These are phyloP conservation scores for Hippasteria phrygiana DNA, from an alignment of 53 echinoderm and acorn worm species.

Conservation along the genomic window DNA sequence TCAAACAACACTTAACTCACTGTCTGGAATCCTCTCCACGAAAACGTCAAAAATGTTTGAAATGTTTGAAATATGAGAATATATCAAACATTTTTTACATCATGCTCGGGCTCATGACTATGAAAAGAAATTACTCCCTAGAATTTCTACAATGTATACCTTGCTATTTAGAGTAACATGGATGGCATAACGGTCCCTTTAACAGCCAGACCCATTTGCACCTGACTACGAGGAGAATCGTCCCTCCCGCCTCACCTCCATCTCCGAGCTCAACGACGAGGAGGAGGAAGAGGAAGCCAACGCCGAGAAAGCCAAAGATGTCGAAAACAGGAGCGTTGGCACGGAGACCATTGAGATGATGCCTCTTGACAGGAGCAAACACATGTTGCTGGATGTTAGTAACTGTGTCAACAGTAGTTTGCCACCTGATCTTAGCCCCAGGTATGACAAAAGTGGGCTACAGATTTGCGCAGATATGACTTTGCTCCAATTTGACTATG, in stretches of 20 bases:
- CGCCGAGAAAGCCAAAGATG: conserved; percentile 56
- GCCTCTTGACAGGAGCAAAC: conserved; percentile 72
- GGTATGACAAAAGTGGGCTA: conserved; percentile 61
- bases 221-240: conserved; percentile 58
- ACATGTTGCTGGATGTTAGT: conserved; percentile 76
- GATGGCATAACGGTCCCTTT: background rate
- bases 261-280: conserved; percentile 85
- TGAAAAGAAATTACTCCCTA: no score
- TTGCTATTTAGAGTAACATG: no score
- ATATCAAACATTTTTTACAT: no score
- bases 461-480: no score
- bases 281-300: conserved; percentile 39
- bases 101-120: no score
- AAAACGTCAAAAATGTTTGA: no score
- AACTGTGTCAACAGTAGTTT: conserved; percentile 72
- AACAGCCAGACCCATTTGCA: conserved; percentile 53
- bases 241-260: conserved; percentile 78
- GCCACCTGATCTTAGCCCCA: conserved; percentile 94
- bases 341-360: conserved; percentile 79
- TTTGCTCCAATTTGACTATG: no score
- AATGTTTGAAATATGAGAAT: no score
- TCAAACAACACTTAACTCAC: no score
- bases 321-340: conserved; percentile 53
- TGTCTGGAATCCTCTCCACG: no score
- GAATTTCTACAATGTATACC: no score